Base-by-base conservation (phyloP, 1,140 invertebrate species). In the Megalopta genalis region DNA sequence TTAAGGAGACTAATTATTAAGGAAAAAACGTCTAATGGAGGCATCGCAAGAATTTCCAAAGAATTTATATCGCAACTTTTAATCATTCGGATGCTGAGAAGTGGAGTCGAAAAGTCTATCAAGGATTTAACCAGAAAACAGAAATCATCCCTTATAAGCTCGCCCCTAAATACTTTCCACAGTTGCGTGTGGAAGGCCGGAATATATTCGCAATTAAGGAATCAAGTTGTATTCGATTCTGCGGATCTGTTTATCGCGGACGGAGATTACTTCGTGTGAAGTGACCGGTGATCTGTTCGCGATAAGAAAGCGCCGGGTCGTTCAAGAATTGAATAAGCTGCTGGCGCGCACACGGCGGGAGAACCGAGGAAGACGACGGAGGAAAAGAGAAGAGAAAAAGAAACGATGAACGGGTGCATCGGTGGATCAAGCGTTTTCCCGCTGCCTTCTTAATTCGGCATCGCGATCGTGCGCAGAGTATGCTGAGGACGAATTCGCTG, bases 401-500 rank as follows among this genome's bases (percentile, higher is more conserved):
- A 14, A 21, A 18, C 9, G 16, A 63, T 66, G 21, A 60, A 59
- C 16, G 60, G 81, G 21, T 73, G 59, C 82, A 79, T 52, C 49
- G 73, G 46, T 67, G 82, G 85, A 67, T 52, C 21, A 25, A 52
- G 52, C 39, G 59, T n/a, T 37, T 39, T 74, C 25, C n/a, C 54
- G 60, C 37, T 69, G 83, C 83, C 76, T 76, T 81, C 74, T 78
- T 83, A 81, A 80, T 86, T 83, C 74, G 81, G 66, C 57, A 75
- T 16, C 72, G 66, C 37, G 67, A 76, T 77, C 74, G 60, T 42
- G 18, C 23, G 52, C 66, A 62, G 74, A 84, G 86, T 74, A 77
- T 73, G 74, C 62, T 75, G 85, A 69, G 68, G 80, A 83, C 85
- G 77, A 87, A 86, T 88, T 86, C 83, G 81, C 86, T 87, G 86